Evolutionary conservation across 2,113 vertebrate genomes (phyloP), one percentile per base, ranked within the genome.

Genomic region (Barnardius zonarius): DNA sequence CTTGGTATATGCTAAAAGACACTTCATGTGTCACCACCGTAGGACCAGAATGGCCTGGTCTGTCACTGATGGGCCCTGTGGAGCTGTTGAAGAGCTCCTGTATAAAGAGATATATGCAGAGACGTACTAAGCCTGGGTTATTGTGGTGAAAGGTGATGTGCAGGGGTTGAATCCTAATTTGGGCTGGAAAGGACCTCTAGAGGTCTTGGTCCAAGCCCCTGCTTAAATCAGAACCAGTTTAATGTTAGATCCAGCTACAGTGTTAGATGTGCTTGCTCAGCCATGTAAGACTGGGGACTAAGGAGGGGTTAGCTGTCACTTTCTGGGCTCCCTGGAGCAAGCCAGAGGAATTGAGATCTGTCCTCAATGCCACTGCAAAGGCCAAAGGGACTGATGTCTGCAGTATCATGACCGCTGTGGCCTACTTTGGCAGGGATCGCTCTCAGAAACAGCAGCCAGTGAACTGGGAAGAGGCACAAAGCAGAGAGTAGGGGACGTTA

Each of bases 381-480:
- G 66, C 72, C 43, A 77, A 48, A 67, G 59, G 54, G 37, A 57
- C 67, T 46, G 25, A n/a, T 75, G 37, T 66, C 63, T 82, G 51
- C 23, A 74, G 75, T 15, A 30, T 10, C 2, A 10, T 19, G 35
- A 61, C 48, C 17, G 6, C 43, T 0, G 0, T 79, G 69, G 39
- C 52, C 19, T 83, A 8, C 44, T 91, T 54, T 66, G 82, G n/a
- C 54, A 80, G 49, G 28, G 49, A 43, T 62, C n/a, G n/a, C 16
- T 90, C 16, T 70, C 41, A 46, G 44, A 83, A 92, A 30, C 1
- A 1, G 64, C 24, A 62, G 52, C 35, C 18, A 13, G 72, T 64
- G 54, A 83, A 63, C 28, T 49, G 54, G 41, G 54, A 81, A 74
- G 83, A 90, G 25, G 3, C 12, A 23, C 44, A 78, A 88, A 83